Base-by-base conservation (phyloP, 1,140 invertebrate species). In the Drosophila orosa region DNA sequence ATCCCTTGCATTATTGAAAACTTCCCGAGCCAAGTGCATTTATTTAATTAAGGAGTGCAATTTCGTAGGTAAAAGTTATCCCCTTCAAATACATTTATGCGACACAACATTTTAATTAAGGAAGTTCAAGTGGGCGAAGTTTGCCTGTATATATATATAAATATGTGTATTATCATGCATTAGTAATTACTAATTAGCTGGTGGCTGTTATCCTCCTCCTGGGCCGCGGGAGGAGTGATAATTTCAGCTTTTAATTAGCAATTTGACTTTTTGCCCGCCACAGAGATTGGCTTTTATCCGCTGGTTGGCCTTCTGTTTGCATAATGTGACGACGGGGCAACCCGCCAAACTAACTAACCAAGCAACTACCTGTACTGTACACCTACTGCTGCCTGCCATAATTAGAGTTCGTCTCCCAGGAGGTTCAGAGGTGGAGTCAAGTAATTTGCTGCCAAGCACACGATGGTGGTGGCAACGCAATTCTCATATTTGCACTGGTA, bases 181-280 rank as follows among this genome's bases (percentile, higher is more conserved):
- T 61, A 58, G 59, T 80, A 84, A 84, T 80, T 61, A 58, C 56
- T 80, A 84, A 84, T 80, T 85, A 84, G 37, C 56, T 74, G 22
- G 24, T 37, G 48, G 63, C 33, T 44, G 40, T 45, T 69, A 57
- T 61, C 74, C 48, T 61, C 74, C 48, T 54, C 54, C 39, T 19
- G 52, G 31, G 50, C 3, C 22, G 37, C 13, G 24, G 37, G 33
- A 27, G 67, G 50, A 37, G 72, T 29, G 42, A 47, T 62, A 54
- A 47, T 63, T 80, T 25, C 37, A 55, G 72, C 59, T 66, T 85
- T 85, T 84, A 80, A 85, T 84, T 84, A 85, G 73, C 50, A 76
- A 74, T 75, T 83, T 82, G 74, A 81, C 63, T 81, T 74, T 78
- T 44, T 63, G 56, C 61, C 52, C 60, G 74, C 40, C 74, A 29